A percentile compares a stretch with the other conserved stretches of the same genome.
Evolutionary conservation across 2,797 vertebrate genomes (phyloP).

Genomic region (Aphelocoma californica): DNA sequence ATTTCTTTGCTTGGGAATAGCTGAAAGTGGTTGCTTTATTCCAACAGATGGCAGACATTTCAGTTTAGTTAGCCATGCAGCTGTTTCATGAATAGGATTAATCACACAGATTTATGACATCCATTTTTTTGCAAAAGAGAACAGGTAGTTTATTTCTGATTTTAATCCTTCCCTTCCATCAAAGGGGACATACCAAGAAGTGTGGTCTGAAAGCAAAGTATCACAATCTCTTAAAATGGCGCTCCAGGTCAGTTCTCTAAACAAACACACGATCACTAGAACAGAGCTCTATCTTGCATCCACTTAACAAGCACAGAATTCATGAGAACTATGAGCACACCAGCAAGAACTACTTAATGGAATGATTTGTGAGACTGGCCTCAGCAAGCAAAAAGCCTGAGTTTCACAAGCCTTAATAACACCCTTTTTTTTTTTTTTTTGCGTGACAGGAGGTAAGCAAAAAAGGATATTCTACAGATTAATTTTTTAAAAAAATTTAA

Average conservation of each 20-base stretch:
- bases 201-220: constrained; percentile 35
- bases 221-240: constrained; percentile 3
- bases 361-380: constrained; percentile 68
- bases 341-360: constrained; percentile 17
- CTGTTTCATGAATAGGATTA: neutral
- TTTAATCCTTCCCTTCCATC: constrained; percentile 6
- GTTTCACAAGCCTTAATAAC: constrained; percentile 10
- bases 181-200: neutral
- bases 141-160: constrained; percentile 4
- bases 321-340: constrained; percentile 27
- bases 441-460: constrained; percentile 57
- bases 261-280: neutral
- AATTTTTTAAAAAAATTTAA: constrained; percentile 5
- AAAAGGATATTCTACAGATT: constrained; percentile 58
- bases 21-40: neutral
- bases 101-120: constrained; percentile 9
- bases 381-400: constrained; percentile 54
- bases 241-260: constrained; percentile 37
- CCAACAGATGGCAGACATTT: constrained; percentile 4
- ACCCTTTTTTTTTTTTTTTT: neutral
- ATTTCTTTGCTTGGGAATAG: constrained; percentile 4
- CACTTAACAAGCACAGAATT: constrained; percentile 17
- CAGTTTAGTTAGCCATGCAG: constrained; percentile 24
- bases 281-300: constrained; percentile 31
- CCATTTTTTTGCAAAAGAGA: constrained; percentile 26